phyloP scores from a whole-genome alignment of 2,888 invertebrate species.

The Vannuccia rotundouncinata region DNA sequence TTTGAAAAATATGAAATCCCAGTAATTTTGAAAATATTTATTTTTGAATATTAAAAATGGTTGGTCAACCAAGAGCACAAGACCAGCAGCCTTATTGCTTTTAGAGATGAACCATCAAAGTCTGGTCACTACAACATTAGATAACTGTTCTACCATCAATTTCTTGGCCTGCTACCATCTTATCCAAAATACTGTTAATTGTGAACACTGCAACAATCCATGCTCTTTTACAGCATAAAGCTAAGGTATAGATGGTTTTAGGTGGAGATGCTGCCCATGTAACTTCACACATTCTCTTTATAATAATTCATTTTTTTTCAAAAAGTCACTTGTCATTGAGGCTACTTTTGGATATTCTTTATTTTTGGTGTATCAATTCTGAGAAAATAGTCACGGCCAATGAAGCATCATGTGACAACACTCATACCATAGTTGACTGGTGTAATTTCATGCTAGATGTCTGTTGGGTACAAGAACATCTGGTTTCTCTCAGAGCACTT shows the following conservation, averaged over 20 bases:
- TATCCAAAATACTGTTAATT: not conserved
- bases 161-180: not conserved
- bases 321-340: constrained; percentile 24
- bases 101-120: not conserved
- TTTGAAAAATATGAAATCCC: not conserved
- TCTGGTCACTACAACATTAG: not conserved
- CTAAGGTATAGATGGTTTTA: constrained; percentile 8
- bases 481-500: constrained; percentile 27
- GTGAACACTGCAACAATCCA: not conserved
- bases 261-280: constrained; percentile 25
- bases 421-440: constrained; percentile 13
- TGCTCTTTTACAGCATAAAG: constrained; percentile 24
- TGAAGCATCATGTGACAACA: constrained; percentile 7
- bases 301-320: constrained; percentile 9
- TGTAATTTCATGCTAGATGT: constrained; percentile 19
- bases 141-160: not conserved
- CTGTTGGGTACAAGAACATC: constrained; percentile 30
- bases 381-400: not conserved
- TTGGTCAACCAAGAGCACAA: not conserved
- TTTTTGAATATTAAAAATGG: no score
- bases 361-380: constrained; percentile 29
- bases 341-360: constrained; percentile 18
- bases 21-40: not conserved
- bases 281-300: constrained; percentile 30
- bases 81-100: not conserved